These are phyloP conservation scores for Planococcus citri DNA, from an alignment of 1,140 invertebrate species.

Conservation along the genomic window DNA sequence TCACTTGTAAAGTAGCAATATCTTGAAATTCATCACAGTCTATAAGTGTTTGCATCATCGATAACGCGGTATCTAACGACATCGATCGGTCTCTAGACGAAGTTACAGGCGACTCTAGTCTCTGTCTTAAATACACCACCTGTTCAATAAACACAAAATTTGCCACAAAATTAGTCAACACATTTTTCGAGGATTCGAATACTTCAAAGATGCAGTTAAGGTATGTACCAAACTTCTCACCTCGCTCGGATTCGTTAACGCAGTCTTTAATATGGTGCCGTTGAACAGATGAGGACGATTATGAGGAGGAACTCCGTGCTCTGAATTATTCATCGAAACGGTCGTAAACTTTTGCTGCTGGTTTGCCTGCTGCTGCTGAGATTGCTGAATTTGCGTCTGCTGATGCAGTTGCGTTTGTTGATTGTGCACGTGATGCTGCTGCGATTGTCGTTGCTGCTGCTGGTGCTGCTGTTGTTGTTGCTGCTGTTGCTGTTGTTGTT, in stretches of 20 bases:
- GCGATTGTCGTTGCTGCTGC: neutral
- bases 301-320: conserved; percentile 29
- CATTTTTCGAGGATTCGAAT: neutral
- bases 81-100: conserved; percentile 70
- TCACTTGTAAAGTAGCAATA: conserved; percentile 65
- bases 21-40: conserved; percentile 93
- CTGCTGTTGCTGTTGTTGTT: conserved; percentile 21
- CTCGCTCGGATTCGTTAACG: conserved; percentile 84
- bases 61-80: conserved; percentile 62
- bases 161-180: too few species aligned
- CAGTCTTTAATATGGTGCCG: conserved; percentile 85
- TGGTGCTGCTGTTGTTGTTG: conserved; percentile 11
- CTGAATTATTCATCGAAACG: conserved; percentile 13
- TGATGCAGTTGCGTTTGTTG: conserved; percentile 1
- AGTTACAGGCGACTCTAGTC: conserved; percentile 71
- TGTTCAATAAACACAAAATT: conserved; percentile 30
- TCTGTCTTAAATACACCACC: conserved; percentile 74
- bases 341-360: neutral
- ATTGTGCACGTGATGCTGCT: neutral
- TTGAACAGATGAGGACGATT: conserved; percentile 63
- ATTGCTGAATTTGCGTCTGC: neutral
- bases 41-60: conserved; percentile 79
- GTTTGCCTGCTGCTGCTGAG: neutral
- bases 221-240: conserved; percentile 38
- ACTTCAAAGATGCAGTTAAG: neutral